Evolutionary conservation across 2,113 vertebrate species (phyloP), one percentile per base, ranked within the genome.

Genomic region (Todiramphus saurophagus): DNA sequence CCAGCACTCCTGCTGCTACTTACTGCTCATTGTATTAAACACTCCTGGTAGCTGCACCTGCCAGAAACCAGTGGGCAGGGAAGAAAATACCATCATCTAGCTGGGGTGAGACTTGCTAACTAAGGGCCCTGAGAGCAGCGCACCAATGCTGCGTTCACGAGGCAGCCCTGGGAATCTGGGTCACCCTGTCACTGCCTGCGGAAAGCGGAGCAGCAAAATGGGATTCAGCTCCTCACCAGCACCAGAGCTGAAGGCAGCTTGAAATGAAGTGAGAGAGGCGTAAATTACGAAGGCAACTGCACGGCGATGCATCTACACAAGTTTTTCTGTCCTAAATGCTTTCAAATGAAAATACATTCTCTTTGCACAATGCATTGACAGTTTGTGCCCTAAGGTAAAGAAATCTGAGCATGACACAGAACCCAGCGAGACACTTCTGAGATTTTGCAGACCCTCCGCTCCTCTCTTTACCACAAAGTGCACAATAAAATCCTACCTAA

Each of bases 231-330:
- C 37, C 79, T 74, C 83, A 58, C 7, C 41, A 60, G 5, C n/a
- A 55, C 58, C 78, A 56, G 44, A 83, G 51, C 63, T 59, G 46
- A 77, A 64, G 46, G 78, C 83, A 77, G 80, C 37, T 30, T 72
- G 55, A 83, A 91, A 68, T 5, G 37, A 83, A 74, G 44, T 14
- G 63, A 41, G 48, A 73, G 31, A 74, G 50, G 67, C 75, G 88
- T 83, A 94, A 87, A 95, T 94, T 93, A 93, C 35, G 85, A 88
- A 90, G 44, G 59, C 78, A 86, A 90, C 37, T 23, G 72, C 63
- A 59, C 10, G 70, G 74, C 1, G 15, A 77, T 51, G 75, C 59
- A 81, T 31, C 55, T 37, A 33, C 60, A 55, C 13, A 81, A 90
- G 59, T 82, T 91, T 44, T 87, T 82, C 79, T 91, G 88, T 86